Percentiles rank a stretch among this genome's conserved stretches.
Conservation (phyloP, 2,888 invertebrate species). For the Plemyria rubiginata region DNA sequence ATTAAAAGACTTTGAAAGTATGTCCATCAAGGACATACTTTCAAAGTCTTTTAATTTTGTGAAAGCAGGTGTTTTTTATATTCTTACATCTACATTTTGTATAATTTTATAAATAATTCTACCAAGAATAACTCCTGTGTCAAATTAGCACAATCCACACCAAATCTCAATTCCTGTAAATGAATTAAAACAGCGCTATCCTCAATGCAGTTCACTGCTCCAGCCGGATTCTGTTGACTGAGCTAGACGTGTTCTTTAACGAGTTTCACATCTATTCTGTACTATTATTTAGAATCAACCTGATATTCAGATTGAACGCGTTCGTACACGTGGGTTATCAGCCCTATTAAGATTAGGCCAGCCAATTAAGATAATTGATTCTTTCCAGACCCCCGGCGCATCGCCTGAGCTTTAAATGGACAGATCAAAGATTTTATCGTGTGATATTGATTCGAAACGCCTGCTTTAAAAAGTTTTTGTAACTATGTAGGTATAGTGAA, state of each 20-base stretch:
- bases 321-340: slow-evolving; percentile 63
- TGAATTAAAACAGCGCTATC: too few species aligned
- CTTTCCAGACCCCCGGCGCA: slow-evolving; percentile 62
- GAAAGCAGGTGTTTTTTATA: too few species aligned
- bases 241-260: background rate
- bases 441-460: slow-evolving; percentile 43
- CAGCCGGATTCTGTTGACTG: too few species aligned
- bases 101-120: too few species aligned
- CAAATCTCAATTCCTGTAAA: too few species aligned
- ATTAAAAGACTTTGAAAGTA: too few species aligned
- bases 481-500: background rate
- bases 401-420: slow-evolving; percentile 52
- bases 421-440: slow-evolving; percentile 44
- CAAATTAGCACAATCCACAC: too few species aligned
- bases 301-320: slow-evolving; percentile 44
- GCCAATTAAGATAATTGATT: slow-evolving; percentile 83
- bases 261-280: slow-evolving; percentile 16
- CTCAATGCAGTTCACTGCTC: too few species aligned
- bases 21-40: too few species aligned
- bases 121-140: too few species aligned
- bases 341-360: slow-evolving; percentile 73
- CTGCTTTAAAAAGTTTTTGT: slow-evolving; percentile 19
- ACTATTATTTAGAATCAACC: slow-evolving; percentile 1
- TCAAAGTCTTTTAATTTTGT: too few species aligned
- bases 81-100: too few species aligned